Percentiles rank a stretch among this genome's conserved stretches.
phyloP scores from a whole-genome alignment of 2,113 vertebrate species.

The Jaculus jaculus region DNA sequence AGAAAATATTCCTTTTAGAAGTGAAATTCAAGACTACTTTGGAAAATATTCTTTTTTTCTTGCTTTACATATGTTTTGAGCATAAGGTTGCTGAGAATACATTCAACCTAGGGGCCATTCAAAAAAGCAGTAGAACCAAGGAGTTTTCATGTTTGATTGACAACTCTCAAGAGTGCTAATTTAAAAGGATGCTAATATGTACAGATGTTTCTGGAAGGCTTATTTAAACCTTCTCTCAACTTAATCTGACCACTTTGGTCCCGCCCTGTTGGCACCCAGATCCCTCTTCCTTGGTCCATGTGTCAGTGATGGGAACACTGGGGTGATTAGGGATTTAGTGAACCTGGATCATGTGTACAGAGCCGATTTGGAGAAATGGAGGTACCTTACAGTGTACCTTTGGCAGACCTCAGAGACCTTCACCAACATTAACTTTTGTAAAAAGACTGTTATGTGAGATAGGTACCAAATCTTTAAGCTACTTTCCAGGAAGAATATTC shows the following conservation, averaged over 20 bases:
- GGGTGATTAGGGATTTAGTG: not conserved
- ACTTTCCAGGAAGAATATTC: not conserved
- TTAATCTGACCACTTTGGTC: slow-evolving; percentile 1
- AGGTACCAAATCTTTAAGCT: not conserved
- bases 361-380: not conserved
- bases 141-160: slow-evolving; percentile 50
- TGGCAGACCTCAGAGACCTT: not conserved
- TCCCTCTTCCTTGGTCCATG: not conserved
- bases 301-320: not conserved
- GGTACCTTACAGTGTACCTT: not conserved
- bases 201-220: slow-evolving; percentile 9
- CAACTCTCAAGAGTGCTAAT: slow-evolving; percentile 62
- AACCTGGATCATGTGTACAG: not conserved
- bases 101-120: slow-evolving; percentile 63
- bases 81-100: slow-evolving; percentile 63
- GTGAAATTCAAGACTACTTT: slow-evolving; percentile 56
- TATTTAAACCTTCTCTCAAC: not conserved
- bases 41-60: slow-evolving; percentile 34
- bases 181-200: slow-evolving; percentile 62
- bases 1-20: slow-evolving; percentile 55
- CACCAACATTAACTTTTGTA: not conserved
- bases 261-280: not conserved
- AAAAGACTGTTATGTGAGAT: not conserved
- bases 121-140: slow-evolving; percentile 58
- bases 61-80: slow-evolving; percentile 70